Evolutionary conservation across 1,140 invertebrate species (phyloP), one percentile per base, ranked within the genome.

Genomic region (Tetramorium alpestre): DNA sequence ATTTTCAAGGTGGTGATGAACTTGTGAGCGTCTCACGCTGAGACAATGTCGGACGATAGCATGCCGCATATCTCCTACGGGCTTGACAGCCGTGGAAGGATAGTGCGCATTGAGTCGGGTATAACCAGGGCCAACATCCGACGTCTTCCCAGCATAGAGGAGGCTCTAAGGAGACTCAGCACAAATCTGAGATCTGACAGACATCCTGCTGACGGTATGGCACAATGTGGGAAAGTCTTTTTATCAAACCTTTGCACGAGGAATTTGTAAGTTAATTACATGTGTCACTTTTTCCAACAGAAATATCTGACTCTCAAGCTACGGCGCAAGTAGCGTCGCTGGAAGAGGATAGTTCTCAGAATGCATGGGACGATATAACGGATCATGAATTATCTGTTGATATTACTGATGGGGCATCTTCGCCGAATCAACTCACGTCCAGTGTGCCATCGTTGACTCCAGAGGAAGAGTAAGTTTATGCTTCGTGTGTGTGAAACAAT

Each of bases 401-500:
- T 85, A 91, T 94, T 47, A 95, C 94, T 58, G 95, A 95, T 90
- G 94, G 94, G 51, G 92, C 93, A 67, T 93, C 93, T 33, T 94
- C 94, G 10, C 93, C 93, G 18, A 93, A 92, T 88, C 93, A 94
- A 82, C 93, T 92, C 16, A 93, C 94, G 64, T 89, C 92, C 54
- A 94, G 92, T 86, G 89, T 92, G 73, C 88, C 92, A 64, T 91
- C 92, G 25, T 86, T 94, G 78, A 95, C 92, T 49, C 89, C 92
- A 7, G 94, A 95, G n/a, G 95, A 95, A 51, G 94, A 95, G 95
- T 95, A 92, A 91, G 92, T 56, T 54, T 1, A 56, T 56, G 22
- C 65, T 64, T 82, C 82, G 49, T 69, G n/a, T 65, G 16, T 65
- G 25, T 70, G 1, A 16, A 70, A 13, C 13, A 44, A 33, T 13